Evolutionary conservation across 2,113 vertebrate genomes (phyloP), one percentile per base, ranked within the genome.

Genomic region (Tringa solitaria): DNA sequence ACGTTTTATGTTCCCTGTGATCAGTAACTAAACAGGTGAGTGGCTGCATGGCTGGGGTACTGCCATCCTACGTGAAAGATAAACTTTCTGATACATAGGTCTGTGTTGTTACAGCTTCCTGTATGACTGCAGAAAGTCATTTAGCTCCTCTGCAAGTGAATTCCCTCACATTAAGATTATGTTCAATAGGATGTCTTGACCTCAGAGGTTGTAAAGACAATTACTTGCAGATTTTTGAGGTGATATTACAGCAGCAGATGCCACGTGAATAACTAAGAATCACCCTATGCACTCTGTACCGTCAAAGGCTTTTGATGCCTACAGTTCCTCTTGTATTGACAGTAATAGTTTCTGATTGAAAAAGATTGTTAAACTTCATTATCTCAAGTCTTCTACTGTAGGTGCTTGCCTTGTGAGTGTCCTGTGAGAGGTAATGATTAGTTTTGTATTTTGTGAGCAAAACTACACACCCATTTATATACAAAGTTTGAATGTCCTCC

Each of bases 51-150:
- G 16, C 3, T 72, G 26, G 14, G 48, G 26, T 46, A 5, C 22
- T n/a, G 43, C 41, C 26, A 2, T 5, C 1, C 19, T 33, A 5
- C 0, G 7, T 24, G 60, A 43, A 60, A 56, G 77, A n/a, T 1
- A 21, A 54, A 19, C 2, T 1, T 37, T 57, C 51, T 48, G 3
- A 48, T 23, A 30, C 3, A 7, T 4, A 18, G 12, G 8, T 75
- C 50, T 51, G 24, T 45, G 43, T 5, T 53, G 14, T 35, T 15
- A 48, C n/a, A 37, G 6, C 23, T 68, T 89, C 43, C 61, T 45
- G 26, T 9, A 16, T 39, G 35, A 45, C 23, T n/a, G 37, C 23
- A 77, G 57, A 84, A 90, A 83, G 37, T 32, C 35, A 9, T 32
- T 37, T 77, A 12, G 12, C 65, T 86, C 60, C 37, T 67, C 61